phyloP scores from a whole-genome alignment of 2,113 vertebrate species.

The Toxotes chatareus region DNA sequence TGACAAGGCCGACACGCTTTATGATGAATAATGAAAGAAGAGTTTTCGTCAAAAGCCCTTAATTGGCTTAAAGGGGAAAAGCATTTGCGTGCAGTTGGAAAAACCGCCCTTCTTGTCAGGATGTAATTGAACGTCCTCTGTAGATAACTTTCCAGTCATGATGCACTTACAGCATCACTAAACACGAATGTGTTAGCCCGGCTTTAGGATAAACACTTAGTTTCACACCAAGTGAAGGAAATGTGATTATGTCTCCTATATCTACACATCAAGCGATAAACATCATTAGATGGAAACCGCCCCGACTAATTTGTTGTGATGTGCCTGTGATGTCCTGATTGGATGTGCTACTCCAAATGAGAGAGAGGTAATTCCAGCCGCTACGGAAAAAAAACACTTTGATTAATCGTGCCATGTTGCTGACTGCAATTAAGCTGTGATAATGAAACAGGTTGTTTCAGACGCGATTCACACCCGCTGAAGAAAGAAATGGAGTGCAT shows the following conservation, averaged over 20 bases:
- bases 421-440: slow-evolving; percentile 58
- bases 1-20: slow-evolving; percentile 60
- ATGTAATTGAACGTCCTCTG: slow-evolving; percentile 62
- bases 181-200: slow-evolving; percentile 47
- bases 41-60: slow-evolving; percentile 67
- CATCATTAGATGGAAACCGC: slow-evolving; percentile 74
- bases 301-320: slow-evolving; percentile 73
- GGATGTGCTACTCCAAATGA: slow-evolving; percentile 63
- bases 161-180: slow-evolving; percentile 57
- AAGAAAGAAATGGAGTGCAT: slow-evolving; percentile 9
- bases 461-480: slow-evolving; percentile 21
- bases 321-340: slow-evolving; percentile 78
- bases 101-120: slow-evolving; percentile 56
- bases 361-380: slow-evolving; percentile 49
- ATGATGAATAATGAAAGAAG: slow-evolving; percentile 63
- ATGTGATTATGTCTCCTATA: slow-evolving; percentile 74
- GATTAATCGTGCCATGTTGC: slow-evolving; percentile 65
- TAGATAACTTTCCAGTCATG: slow-evolving; percentile 57
- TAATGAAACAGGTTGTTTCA: slow-evolving; percentile 62
- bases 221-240: slow-evolving; percentile 69
- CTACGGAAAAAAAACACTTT: slow-evolving; percentile 65
- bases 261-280: slow-evolving; percentile 77
- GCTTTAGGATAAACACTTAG: slow-evolving; percentile 76
- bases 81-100: slow-evolving; percentile 39
- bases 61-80: slow-evolving; percentile 70